These are phyloP conservation scores for Gymnocypris eckloni DNA, from an alignment of 2,797 vertebrate genomes.

Conservation along the genomic window DNA sequence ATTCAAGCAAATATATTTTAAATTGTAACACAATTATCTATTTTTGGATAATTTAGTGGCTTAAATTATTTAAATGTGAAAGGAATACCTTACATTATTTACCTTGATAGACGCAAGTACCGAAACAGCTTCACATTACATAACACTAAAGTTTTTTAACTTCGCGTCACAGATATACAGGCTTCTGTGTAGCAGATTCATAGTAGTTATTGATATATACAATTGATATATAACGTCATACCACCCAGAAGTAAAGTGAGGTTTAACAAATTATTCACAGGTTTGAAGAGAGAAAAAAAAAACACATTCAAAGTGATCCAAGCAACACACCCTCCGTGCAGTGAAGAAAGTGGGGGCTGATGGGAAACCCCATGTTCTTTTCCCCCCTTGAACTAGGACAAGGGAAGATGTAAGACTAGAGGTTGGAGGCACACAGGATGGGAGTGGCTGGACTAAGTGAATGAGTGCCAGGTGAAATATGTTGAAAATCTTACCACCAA, in stretches of 20 bases:
- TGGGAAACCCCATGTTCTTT: slow-evolving; percentile 7
- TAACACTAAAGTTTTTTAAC: neutral
- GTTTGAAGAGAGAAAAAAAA: slow-evolving; percentile 2
- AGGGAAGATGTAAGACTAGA: slow-evolving; percentile 40
- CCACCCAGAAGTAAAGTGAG: slow-evolving; percentile 18
- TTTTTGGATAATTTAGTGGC: neutral
- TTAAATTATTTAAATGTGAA: neutral
- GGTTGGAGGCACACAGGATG: slow-evolving; percentile 64
- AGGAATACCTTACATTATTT: neutral
- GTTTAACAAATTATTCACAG: slow-evolving; percentile 10
- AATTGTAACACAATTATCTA: neutral
- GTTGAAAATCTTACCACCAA: slow-evolving; percentile 93
- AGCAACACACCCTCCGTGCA: slow-evolving; percentile 55
- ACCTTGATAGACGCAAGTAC: too few relatives aligned
- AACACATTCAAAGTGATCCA: slow-evolving; percentile 44
- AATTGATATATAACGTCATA: neutral
- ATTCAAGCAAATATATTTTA: neutral
- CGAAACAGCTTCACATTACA: too few relatives aligned
- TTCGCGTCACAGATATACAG: neutral
- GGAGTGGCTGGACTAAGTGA: slow-evolving; percentile 70
- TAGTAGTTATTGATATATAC: neutral
- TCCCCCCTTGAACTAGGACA: neutral
- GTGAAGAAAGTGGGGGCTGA: slow-evolving; percentile 46
- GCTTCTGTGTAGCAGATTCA: neutral
- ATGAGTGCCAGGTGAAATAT: slow-evolving; percentile 77